Evolutionary conservation across 1,140 invertebrate species (phyloP).

Genomic region (Drosophila bipectinata): DNA sequence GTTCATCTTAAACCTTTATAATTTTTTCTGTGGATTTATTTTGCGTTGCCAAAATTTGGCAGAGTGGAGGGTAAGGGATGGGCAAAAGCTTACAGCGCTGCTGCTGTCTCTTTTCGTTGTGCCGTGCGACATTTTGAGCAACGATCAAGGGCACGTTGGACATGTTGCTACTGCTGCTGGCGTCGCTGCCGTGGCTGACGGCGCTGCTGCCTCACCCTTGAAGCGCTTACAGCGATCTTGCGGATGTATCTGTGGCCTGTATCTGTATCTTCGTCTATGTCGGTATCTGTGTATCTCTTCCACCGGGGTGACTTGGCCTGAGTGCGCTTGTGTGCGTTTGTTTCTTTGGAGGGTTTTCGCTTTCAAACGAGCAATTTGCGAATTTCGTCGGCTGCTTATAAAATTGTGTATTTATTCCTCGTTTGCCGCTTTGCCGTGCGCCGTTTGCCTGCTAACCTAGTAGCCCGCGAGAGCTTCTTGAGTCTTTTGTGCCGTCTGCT

Average conservation of each 20-base stretch:
- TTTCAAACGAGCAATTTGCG: constrained; percentile 80
- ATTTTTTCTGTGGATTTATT: constrained; percentile 36
- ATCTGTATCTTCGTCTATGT: constrained; percentile 29
- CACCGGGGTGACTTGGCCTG: constrained; percentile 32
- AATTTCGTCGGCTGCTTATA: constrained; percentile 70
- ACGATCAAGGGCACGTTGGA: constrained; percentile 81
- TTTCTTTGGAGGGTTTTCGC: constrained; percentile 73
- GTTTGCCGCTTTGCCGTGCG: constrained; percentile 35
- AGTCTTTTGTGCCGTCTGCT: constrained; percentile 25
- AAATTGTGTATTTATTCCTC: constrained; percentile 51
- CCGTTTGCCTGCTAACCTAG: constrained; percentile 76
- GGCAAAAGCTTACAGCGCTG: constrained; percentile 68
- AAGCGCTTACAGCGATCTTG: constrained; percentile 69
- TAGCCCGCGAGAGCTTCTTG: constrained; percentile 55
- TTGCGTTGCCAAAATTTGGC: constrained; percentile 72
- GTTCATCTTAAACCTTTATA: constrained; percentile 6
- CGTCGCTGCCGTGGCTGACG: constrained; percentile 50
- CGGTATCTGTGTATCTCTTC: constrained; percentile 44
- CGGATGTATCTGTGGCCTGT: constrained; percentile 45
- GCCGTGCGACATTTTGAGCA: constrained; percentile 65
- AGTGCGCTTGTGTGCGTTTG: constrained; percentile 25
- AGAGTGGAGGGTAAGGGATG: constrained; percentile 43
- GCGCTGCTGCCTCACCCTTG: constrained; percentile 70
- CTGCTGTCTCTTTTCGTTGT: constrained; percentile 31
- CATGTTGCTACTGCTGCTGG: constrained; percentile 41